These are phyloP conservation scores for Drosophila meridiana DNA, from an alignment of 2,888 invertebrate species.

Conservation along the genomic window DNA sequence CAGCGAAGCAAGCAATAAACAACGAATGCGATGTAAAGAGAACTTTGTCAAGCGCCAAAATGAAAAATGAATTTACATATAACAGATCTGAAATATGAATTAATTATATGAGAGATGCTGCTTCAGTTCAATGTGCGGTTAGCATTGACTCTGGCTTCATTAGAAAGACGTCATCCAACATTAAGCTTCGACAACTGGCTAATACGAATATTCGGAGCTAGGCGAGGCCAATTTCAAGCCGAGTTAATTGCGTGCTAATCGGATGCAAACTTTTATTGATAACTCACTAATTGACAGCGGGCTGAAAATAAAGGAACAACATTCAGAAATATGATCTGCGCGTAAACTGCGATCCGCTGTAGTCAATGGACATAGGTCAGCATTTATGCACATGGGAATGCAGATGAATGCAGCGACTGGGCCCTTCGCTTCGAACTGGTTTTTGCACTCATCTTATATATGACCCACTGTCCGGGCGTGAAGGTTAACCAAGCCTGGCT, in stretches of 20 bases:
- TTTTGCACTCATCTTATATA: slow-evolving; percentile 33
- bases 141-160: slow-evolving; percentile 46
- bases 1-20: slow-evolving; percentile 12
- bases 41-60: slow-evolving; percentile 11
- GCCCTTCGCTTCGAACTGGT: slow-evolving; percentile 56
- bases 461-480: slow-evolving; percentile 33
- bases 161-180: slow-evolving; percentile 23
- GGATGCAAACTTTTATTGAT: slow-evolving; percentile 50
- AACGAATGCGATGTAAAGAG: slow-evolving; percentile 25
- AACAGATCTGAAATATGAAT: slow-evolving; percentile 29
- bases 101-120: slow-evolving; percentile 29
- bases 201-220: slow-evolving; percentile 27
- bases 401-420: slow-evolving; percentile 32
- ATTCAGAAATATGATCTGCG: background rate
- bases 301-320: slow-evolving; percentile 5
- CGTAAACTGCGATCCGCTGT: background rate
- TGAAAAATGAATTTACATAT: slow-evolving; percentile 13
- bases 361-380: background rate
- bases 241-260: slow-evolving; percentile 57
- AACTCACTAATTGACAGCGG: slow-evolving; percentile 25
- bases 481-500: slow-evolving; percentile 38
- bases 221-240: slow-evolving; percentile 44
- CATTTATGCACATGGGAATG: background rate
- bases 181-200: slow-evolving; percentile 13
- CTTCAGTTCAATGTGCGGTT: slow-evolving; percentile 48